Percentiles rank a stretch among this genome's conserved stretches.
Conservation (phyloP, 2,797 vertebrate species). For the Sciaenops ocellatus region DNA sequence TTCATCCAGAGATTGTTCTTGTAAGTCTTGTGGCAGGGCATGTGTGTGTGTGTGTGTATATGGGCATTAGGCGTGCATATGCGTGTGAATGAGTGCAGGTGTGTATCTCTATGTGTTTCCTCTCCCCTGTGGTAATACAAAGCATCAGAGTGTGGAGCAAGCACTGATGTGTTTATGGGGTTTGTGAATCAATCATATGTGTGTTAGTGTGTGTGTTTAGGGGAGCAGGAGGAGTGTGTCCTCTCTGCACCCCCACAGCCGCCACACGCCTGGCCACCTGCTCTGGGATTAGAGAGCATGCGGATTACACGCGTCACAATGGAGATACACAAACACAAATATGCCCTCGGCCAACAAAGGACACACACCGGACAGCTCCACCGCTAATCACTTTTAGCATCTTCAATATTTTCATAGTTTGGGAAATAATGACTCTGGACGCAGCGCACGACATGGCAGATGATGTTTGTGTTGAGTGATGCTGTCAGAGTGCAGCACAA, state of each 20-base stretch:
- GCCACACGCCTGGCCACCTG: conserved; percentile 86
- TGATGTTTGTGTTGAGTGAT: conserved; percentile 11
- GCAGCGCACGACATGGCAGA: not conserved
- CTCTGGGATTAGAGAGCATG: conserved; percentile 85
- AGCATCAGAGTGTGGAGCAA: not conserved
- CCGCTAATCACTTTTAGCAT: conserved; percentile 67
- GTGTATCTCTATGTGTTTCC: conserved; percentile 28
- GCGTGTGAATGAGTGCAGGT: conserved; percentile 22
- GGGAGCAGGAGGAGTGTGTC: conserved; percentile 74
- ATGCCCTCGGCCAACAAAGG: conserved; percentile 75
- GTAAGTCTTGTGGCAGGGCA: not conserved
- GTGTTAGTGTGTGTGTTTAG: conserved; percentile 47
- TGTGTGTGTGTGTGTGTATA: not conserved
- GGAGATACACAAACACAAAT: conserved; percentile 82
- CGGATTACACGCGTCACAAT: conserved; percentile 86
- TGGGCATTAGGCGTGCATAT: conserved; percentile 7
- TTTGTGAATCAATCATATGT: conserved; percentile 41
- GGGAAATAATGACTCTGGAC: conserved; percentile 30
- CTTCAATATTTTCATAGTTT: conserved; percentile 61
- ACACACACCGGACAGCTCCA: conserved; percentile 51
- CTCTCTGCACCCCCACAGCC: conserved; percentile 71
- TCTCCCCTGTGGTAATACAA: conserved; percentile 11
- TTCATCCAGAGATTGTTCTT: conserved; percentile 20
- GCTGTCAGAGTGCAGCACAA: not conserved
- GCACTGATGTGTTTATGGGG: conserved; percentile 21